Percentiles rank a stretch among this genome's conserved stretches.
These are phyloP conservation scores for Thysanoteuthis rhombus DNA, from an alignment of 2,888 invertebrate genomes.

Conservation along the genomic window DNA sequence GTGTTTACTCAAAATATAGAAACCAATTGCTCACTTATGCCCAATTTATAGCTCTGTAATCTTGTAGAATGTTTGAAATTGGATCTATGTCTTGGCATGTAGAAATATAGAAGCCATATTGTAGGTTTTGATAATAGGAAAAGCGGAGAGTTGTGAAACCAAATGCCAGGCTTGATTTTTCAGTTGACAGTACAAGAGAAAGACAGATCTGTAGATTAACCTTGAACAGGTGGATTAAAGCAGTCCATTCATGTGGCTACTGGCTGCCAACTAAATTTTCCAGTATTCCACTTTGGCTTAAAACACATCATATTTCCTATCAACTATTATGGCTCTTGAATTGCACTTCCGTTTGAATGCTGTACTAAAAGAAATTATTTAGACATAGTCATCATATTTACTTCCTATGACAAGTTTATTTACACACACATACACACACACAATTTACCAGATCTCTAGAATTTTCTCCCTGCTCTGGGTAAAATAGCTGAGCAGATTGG, in stretches of 20 bases:
- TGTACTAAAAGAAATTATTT: too few relatives aligned
- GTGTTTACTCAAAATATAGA: background rate
- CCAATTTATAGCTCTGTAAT: background rate
- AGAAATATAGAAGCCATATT: background rate
- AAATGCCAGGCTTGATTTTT: background rate
- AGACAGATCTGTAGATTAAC: background rate
- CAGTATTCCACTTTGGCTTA: background rate
- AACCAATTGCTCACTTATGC: background rate
- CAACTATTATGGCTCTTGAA: background rate
- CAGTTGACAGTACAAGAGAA: conserved; percentile 12
- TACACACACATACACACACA: too few relatives aligned
- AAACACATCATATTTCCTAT: background rate
- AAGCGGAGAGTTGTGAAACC: background rate
- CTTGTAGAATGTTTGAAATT: background rate
- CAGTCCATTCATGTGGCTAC: background rate
- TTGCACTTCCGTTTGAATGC: too few relatives aligned
- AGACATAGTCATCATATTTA: too few relatives aligned
- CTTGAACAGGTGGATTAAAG: background rate
- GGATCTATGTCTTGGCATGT: background rate
- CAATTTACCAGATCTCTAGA: too few relatives aligned
- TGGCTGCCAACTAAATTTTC: background rate
- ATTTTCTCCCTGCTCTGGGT: too few relatives aligned
- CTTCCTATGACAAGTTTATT: too few relatives aligned
- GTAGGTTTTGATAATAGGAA: background rate
- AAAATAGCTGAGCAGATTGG: too few relatives aligned